phyloP scores from a whole-genome alignment of 2,888 invertebrate species.

The Tetheella fluctuosa region DNA sequence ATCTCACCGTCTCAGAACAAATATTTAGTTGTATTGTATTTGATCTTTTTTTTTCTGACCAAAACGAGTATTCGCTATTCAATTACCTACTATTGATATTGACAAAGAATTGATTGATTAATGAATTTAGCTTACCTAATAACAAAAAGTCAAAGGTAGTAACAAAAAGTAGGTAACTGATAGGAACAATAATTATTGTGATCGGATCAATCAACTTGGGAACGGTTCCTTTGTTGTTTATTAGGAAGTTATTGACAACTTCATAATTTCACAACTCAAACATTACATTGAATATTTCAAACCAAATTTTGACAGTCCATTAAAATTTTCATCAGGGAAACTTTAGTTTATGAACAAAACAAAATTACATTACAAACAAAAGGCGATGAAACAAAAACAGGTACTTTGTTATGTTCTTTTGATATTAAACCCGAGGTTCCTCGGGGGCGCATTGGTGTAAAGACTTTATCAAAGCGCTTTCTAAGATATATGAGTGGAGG shows the following conservation, averaged over 20 bases:
- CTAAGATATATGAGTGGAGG: slow-evolving; percentile 70
- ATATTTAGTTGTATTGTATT: no score
- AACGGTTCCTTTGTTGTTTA: background rate
- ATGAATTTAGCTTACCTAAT: background rate
- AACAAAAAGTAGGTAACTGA: background rate
- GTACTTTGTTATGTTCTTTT: slow-evolving; percentile 41
- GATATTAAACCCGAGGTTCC: slow-evolving; percentile 55
- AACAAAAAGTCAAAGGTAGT: background rate
- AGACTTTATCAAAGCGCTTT: slow-evolving; percentile 68
- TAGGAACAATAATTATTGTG: slow-evolving; percentile 1
- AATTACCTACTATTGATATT: no score
- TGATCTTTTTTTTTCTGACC: no score
- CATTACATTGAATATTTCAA: slow-evolving; percentile 8
- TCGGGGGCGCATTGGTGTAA: slow-evolving; percentile 56
- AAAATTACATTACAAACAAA: slow-evolving; percentile 31
- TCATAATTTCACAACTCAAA: background rate
- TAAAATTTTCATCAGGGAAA: slow-evolving; percentile 6
- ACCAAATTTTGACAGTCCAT: slow-evolving; percentile 12
- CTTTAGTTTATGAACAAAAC: slow-evolving; percentile 18
- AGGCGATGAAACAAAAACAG: slow-evolving; percentile 21
- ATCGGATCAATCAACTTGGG: slow-evolving; percentile 1
- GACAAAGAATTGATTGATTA: no score
- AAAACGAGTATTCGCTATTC: no score
- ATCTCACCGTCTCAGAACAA: no score
- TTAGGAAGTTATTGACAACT: background rate